These are phyloP conservation scores for Crotalus helleri DNA, from an alignment of 2,113 vertebrate genomes.

Conservation along the genomic window DNA sequence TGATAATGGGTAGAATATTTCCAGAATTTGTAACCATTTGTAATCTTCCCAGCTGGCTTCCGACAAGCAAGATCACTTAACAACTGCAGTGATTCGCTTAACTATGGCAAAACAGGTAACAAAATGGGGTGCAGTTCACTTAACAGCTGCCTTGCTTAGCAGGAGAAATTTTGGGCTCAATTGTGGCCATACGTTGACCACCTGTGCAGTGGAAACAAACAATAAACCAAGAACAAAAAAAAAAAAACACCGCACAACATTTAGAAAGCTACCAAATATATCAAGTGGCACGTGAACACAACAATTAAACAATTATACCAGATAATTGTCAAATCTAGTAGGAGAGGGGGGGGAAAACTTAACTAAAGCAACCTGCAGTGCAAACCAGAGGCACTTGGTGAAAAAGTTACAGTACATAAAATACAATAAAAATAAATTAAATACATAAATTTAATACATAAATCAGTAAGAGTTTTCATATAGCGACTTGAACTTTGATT, in stretches of 20 bases:
- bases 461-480: not conserved
- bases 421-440: too few relatives aligned
- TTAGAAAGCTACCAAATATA: not conserved
- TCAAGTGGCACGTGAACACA: not conserved
- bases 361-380: not conserved
- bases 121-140: too few relatives aligned
- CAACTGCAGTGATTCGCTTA: too few relatives aligned
- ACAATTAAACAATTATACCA: not conserved
- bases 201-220: not conserved
- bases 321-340: not conserved
- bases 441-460: too few relatives aligned
- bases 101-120: too few relatives aligned
- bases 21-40: not conserved
- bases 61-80: not conserved
- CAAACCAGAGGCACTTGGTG: not conserved
- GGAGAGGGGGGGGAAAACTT: rapidly evolving
- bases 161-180: too few relatives aligned
- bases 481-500: too few relatives aligned
- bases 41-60: not conserved
- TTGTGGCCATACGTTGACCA: too few relatives aligned
- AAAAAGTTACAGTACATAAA: not conserved
- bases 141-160: too few relatives aligned
- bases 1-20: not conserved
- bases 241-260: not conserved
- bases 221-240: not conserved